A percentile compares a stretch with the other conserved stretches of the same genome.
Evolutionary conservation across 2,113 vertebrate genomes (phyloP).

Genomic region (Gymnogyps californianus): DNA sequence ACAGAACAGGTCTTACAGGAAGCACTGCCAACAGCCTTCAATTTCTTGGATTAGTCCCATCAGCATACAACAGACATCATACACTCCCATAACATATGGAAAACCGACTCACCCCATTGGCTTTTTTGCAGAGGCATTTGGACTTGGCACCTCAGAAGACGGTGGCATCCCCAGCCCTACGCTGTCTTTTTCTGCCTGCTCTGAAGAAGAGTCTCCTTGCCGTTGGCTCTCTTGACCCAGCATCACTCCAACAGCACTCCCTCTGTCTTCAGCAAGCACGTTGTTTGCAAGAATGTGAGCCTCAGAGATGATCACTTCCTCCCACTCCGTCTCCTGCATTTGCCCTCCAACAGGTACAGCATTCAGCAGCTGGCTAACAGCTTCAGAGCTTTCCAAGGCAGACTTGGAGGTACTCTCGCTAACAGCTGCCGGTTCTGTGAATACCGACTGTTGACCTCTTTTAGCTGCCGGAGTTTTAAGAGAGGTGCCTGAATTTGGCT

Average conservation of each 20-base stretch:
- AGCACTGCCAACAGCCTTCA: background rate
- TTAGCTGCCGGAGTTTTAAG: constrained; percentile 64
- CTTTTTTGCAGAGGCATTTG: constrained; percentile 61
- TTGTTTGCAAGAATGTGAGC: constrained; percentile 59
- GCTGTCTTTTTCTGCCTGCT: constrained; percentile 56
- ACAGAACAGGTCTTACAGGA: background rate
- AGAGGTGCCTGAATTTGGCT: constrained; percentile 62
- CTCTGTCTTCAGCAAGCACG: constrained; percentile 32
- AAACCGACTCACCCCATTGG: constrained; percentile 63
- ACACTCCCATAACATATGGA: background rate
- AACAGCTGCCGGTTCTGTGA: constrained; percentile 1
- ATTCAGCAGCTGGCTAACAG: constrained; percentile 76
- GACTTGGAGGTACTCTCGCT: constrained; percentile 47
- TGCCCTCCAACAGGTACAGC: constrained; percentile 54
- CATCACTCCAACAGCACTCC: background rate
- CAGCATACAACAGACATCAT: background rate
- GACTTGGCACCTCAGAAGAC: background rate
- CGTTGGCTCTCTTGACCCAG: constrained; percentile 17
- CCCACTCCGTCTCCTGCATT: constrained; percentile 71
- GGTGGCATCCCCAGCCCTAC: constrained; percentile 6
- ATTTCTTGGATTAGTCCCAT: background rate
- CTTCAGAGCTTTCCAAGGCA: constrained; percentile 70
- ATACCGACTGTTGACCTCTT: constrained; percentile 62
- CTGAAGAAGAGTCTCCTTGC: constrained; percentile 16
- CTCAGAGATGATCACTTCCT: constrained; percentile 75